phyloP scores from a whole-genome alignment of 2,113 vertebrate species.

The Aegithalos caudatus region DNA sequence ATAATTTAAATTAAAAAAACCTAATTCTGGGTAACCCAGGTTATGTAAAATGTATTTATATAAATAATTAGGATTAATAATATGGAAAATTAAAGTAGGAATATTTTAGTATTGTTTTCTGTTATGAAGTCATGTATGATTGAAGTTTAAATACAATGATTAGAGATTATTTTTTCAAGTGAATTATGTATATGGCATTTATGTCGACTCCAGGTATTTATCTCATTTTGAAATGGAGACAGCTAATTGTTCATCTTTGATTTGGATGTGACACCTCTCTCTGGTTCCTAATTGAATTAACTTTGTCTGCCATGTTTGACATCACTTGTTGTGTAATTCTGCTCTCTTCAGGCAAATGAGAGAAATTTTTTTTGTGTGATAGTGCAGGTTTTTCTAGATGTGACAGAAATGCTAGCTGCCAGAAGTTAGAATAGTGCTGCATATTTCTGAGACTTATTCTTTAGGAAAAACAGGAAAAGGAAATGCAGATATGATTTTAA shows the following conservation, averaged over 20 bases:
- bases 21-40: neutral
- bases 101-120: neutral
- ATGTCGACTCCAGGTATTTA: neutral
- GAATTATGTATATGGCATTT: neutral
- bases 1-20: neutral
- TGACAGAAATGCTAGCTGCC: neutral
- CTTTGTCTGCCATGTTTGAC: neutral
- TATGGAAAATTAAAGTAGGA: neutral
- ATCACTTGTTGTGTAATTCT: neutral
- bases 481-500: neutral
- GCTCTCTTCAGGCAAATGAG: slow-evolving; percentile 14
- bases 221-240: neutral
- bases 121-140: neutral
- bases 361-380: neutral
- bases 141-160: neutral
- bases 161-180: neutral
- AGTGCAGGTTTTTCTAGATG: neutral
- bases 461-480: neutral
- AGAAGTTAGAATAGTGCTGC: neutral
- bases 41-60: neutral
- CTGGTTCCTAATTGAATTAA: neutral
- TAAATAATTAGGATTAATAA: neutral
- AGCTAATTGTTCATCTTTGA: neutral
- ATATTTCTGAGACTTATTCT: neutral
- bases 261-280: neutral